Percentiles rank a stretch among this genome's conserved stretches.
Evolutionary conservation across 1,140 invertebrate genomes (phyloP).

Genomic region (Lordiphosa mommai): DNA sequence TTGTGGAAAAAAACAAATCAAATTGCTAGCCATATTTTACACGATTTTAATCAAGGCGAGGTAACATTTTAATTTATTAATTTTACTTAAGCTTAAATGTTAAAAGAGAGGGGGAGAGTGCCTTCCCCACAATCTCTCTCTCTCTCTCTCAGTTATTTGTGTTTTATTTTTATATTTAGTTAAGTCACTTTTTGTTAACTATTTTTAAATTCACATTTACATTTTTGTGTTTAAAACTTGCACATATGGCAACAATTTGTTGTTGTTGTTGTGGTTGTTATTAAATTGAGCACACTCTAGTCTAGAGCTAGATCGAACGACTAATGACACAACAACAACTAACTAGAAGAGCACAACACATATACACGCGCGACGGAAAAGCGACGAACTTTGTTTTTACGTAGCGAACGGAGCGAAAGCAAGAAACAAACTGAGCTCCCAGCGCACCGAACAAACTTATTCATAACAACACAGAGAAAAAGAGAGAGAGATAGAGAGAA

Average conservation of each 20-base stretch:
- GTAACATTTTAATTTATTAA: conserved; percentile 40
- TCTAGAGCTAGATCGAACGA: conserved; percentile 56
- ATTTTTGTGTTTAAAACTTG: conserved; percentile 44
- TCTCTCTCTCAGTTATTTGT: background rate
- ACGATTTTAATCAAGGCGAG: conserved; percentile 33
- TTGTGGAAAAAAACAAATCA: conserved; percentile 17
- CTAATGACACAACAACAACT: conserved; percentile 30
- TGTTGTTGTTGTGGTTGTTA: conserved; percentile 22
- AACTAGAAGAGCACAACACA: conserved; percentile 23
- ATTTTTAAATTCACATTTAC: conserved; percentile 18
- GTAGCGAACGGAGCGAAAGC: conserved; percentile 26
- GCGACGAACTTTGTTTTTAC: conserved; percentile 2
- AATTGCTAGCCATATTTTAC: conserved; percentile 36
- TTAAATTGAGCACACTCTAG: conserved; percentile 44
- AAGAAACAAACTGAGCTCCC: conserved; percentile 30
- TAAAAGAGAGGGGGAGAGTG: conserved; percentile 9
- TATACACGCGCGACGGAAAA: conserved; percentile 4
- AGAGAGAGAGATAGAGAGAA: background rate
- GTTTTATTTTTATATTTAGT: background rate
- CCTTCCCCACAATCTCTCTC: background rate
- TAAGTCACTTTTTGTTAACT: no score
- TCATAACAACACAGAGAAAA: background rate
- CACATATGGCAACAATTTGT: conserved; percentile 54
- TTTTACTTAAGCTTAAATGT: conserved; percentile 48
- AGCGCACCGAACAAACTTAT: conserved; percentile 17